Evolutionary conservation across 2,888 invertebrate species (phyloP).

Genomic region (Trichopoda pennipes): DNA sequence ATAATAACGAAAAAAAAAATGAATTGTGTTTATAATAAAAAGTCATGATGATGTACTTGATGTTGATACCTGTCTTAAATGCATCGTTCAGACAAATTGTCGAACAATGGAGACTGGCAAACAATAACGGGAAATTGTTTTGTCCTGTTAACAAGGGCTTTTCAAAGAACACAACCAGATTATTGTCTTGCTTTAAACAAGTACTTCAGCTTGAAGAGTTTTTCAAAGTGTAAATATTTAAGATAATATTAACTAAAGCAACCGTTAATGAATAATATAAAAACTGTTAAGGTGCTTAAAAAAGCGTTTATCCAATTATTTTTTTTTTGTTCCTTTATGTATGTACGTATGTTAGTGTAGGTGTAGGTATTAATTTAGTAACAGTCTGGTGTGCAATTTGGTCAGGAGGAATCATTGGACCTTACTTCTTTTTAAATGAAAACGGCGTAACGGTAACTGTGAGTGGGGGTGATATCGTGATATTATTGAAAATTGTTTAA

Average conservation of each 20-base stretch:
- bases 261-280: background rate
- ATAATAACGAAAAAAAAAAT: constrained; percentile 8
- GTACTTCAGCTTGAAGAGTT: constrained; percentile 11
- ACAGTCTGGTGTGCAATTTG: too few species aligned
- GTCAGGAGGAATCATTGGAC: too few species aligned
- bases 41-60: constrained; percentile 32
- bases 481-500: too few species aligned
- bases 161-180: constrained; percentile 15
- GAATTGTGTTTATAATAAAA: background rate
- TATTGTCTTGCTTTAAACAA: constrained; percentile 38
- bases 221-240: background rate
- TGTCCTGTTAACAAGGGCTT: constrained; percentile 22
- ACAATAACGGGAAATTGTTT: constrained; percentile 2
- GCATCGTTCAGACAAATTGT: constrained; percentile 61
- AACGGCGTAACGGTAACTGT: too few species aligned
- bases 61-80: constrained; percentile 53
- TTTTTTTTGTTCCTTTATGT: background rate
- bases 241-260: background rate
- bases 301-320: background rate
- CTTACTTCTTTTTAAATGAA: too few species aligned
- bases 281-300: background rate
- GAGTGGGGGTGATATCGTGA: too few species aligned
- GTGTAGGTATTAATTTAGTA: too few species aligned
- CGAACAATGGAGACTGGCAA: constrained; percentile 24
- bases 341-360: background rate